phyloP scores from a whole-genome alignment of 2,888 invertebrate species.

The Himalopsyche anomala region DNA sequence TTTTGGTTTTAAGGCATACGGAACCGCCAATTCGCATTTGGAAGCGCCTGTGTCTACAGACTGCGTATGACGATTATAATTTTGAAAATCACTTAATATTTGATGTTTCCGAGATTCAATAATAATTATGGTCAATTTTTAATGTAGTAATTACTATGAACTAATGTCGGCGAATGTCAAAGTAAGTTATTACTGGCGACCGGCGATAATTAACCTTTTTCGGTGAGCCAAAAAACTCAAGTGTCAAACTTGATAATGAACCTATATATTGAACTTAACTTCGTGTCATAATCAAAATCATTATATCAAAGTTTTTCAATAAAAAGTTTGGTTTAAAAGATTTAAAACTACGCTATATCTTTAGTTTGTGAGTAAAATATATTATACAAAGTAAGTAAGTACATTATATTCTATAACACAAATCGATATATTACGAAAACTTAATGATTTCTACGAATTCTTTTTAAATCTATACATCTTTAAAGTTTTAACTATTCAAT shows the following conservation, averaged over 20 bases:
- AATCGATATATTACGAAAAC: background rate
- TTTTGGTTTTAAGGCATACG: no score
- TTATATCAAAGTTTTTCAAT: background rate
- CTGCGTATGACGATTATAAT: no score
- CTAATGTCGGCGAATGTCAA: background rate
- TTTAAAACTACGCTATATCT: background rate
- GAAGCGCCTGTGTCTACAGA: no score
- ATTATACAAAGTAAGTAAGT: background rate
- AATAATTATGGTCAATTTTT: no score
- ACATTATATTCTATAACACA: background rate
- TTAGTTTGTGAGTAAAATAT: background rate
- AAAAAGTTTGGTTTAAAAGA: background rate
- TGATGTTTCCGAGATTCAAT: no score
- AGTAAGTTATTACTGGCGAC: conserved; percentile 14
- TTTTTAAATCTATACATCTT: no score
- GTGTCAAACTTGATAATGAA: background rate
- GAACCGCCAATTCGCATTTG: no score
- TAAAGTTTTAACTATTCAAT: no score
- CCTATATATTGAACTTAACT: background rate
- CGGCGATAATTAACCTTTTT: background rate
- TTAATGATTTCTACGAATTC: no score
- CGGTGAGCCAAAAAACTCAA: background rate
- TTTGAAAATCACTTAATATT: no score
- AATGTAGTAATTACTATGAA: background rate
- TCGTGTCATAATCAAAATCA: background rate